Evolutionary conservation across 2,797 vertebrate species (phyloP).

Genomic region (Myotis myotis): DNA sequence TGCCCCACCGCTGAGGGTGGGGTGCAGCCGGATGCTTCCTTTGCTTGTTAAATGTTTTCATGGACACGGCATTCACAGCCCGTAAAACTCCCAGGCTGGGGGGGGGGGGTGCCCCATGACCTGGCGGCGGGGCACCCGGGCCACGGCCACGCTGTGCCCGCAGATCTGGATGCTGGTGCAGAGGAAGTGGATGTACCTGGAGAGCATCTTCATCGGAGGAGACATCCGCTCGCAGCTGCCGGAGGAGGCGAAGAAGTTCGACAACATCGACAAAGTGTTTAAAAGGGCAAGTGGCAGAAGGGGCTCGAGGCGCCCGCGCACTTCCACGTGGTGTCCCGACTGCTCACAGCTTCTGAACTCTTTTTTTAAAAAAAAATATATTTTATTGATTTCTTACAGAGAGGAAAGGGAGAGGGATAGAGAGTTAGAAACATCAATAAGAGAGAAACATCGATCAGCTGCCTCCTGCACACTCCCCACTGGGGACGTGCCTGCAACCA

Average conservation of each 20-base stretch:
- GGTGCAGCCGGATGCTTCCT: too few relatives aligned
- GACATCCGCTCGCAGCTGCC: slow-evolving; percentile 95
- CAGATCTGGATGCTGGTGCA: slow-evolving; percentile 96
- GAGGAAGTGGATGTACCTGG: slow-evolving; percentile 98
- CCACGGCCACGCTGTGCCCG: neutral
- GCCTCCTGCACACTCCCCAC: too few relatives aligned
- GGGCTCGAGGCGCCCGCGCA: neutral
- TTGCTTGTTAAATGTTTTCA: too few relatives aligned
- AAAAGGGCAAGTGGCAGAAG: slow-evolving; percentile 88
- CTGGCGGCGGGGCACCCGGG: accelerated
- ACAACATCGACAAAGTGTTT: slow-evolving; percentile 91
- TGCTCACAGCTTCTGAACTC: neutral
- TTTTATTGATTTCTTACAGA: too few relatives aligned
- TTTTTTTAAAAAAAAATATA: too few relatives aligned
- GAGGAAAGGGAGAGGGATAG: too few relatives aligned
- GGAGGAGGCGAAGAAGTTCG: slow-evolving; percentile 95
- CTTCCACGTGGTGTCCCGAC: neutral
- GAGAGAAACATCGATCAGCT: too few relatives aligned
- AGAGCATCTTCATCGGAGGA: slow-evolving; percentile 96
- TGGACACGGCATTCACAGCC: too few relatives aligned
- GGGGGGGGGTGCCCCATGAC: neutral
- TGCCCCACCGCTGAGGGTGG: too few relatives aligned
- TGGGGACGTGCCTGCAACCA: too few relatives aligned
- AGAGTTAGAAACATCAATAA: too few relatives aligned
- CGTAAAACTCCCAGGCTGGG: accelerated